phyloP scores from a whole-genome alignment of 2,113 vertebrate genomes.

The Actinemys pallida region DNA sequence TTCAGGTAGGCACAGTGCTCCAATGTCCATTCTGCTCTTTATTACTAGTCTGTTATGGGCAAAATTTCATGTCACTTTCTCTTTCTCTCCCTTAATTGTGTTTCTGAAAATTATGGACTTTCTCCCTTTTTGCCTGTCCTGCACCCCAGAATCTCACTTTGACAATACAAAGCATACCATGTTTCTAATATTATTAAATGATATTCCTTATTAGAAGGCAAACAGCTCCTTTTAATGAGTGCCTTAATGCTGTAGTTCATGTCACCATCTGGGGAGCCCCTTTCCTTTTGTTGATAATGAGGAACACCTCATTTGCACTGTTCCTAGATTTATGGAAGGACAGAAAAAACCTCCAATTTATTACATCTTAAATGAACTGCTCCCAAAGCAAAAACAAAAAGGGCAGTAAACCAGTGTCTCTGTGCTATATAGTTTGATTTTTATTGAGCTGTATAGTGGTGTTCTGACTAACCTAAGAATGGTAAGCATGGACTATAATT shows the following conservation, averaged over 20 bases:
- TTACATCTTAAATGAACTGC: slow-evolving; percentile 80
- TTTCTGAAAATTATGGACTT: slow-evolving; percentile 57
- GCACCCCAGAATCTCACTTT: slow-evolving; percentile 62
- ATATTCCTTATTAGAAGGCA: slow-evolving; percentile 58
- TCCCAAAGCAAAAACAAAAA: slow-evolving; percentile 81
- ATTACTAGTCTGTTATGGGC: slow-evolving; percentile 60
- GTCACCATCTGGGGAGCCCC: slow-evolving; percentile 70
- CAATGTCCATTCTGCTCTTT: slow-evolving; percentile 59
- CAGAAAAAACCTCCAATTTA: slow-evolving; percentile 73
- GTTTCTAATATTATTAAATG: slow-evolving; percentile 58
- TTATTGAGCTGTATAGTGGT: slow-evolving; percentile 60
- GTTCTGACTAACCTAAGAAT: slow-evolving; percentile 56
- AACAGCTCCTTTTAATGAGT: slow-evolving; percentile 74
- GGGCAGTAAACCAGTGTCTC: slow-evolving; percentile 62
- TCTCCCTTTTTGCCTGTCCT: slow-evolving; percentile 33
- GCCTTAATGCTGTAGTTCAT: slow-evolving; percentile 52
- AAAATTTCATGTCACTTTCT: slow-evolving; percentile 61
- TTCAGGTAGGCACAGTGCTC: slow-evolving; percentile 49
- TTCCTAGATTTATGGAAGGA: slow-evolving; percentile 78
- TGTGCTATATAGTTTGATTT: slow-evolving; percentile 61
- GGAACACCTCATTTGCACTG: slow-evolving; percentile 80
- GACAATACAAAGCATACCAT: slow-evolving; percentile 55
- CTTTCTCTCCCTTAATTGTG: neutral
- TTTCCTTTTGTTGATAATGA: slow-evolving; percentile 77
- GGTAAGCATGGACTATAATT: slow-evolving; percentile 55